Base-by-base conservation (phyloP, 2,797 vertebrate species). In the Ctenosaura bakeri region DNA sequence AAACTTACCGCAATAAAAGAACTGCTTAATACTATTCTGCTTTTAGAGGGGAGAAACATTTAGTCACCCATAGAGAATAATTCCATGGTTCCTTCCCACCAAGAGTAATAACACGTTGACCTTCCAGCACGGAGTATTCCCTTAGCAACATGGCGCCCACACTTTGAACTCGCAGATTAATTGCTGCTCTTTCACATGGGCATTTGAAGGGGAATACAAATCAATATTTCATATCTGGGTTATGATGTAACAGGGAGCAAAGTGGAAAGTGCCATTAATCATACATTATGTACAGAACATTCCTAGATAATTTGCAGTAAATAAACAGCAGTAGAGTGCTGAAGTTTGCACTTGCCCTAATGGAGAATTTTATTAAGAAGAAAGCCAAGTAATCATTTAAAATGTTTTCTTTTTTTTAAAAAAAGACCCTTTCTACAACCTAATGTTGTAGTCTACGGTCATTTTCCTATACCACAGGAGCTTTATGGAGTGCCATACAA, bases 361-460 rank as follows among this genome's bases (percentile, higher is more conserved):
- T 26, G 54, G 32, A 89, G 86, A 66, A 79, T 87, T 79, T 87
- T 87, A 89, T 89, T 83, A 85, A 85, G 87, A 76, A 85, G 71
- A 90, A 92, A 88, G 59, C 22, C 77, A 54, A 38, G 35, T 81
- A 89, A 91, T 92, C 46, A 86, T 92, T 93, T 90, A 84, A 88
- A 94, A 90, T 79, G 6, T 29, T 26, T 12, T 29, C 12, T 32
- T 1, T 12, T 29, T 32, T 32, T 1, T 22, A 6, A 38, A 3
- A 32, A 10, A 32, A 90, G 79, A 16, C 86, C 83, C 38, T 89
- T 89, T 92, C 73, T 88, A 52, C 91, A 92, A 84, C 89, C 69
- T 89, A 89, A 94, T 89, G 92, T 91, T 92, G 90, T 35, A 77
- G 71, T 79, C 62, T 79, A 92, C 71, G 94, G 90, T n/a, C 66